Evolutionary conservation across 2,888 invertebrate genomes (phyloP).

Genomic region (Drosophila peninsularis): DNA sequence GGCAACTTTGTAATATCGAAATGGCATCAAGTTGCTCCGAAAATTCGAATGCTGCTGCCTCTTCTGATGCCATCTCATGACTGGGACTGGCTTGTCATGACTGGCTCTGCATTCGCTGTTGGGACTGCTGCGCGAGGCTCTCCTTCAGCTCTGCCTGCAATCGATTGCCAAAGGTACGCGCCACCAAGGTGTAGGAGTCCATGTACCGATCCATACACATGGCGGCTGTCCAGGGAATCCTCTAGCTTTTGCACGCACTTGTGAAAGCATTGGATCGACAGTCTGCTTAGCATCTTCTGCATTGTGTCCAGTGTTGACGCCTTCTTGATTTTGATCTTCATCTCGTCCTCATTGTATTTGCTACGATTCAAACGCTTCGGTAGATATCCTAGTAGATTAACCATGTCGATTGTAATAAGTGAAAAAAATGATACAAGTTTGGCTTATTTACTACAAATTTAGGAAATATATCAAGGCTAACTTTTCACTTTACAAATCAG

Average conservation of each 20-base stretch:
- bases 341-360: conserved; percentile 1
- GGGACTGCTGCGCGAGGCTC: neutral
- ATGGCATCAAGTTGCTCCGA: neutral
- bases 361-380: neutral
- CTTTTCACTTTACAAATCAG: neutral
- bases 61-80: neutral
- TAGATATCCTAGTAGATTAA: neutral
- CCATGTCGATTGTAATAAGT: neutral
- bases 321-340: neutral
- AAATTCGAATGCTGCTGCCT: neutral
- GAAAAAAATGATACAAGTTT: neutral
- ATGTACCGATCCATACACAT: conserved; percentile 32
- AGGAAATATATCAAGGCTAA: conserved; percentile 1
- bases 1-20: neutral
- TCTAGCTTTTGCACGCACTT: conserved; percentile 26
- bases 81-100: neutral
- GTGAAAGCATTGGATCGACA: conserved; percentile 29
- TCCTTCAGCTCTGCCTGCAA: conserved; percentile 19
- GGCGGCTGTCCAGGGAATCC: conserved; percentile 1
- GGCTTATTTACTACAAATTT: neutral
- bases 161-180: conserved; percentile 18
- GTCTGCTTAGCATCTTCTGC: conserved; percentile 15
- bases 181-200: conserved; percentile 34
- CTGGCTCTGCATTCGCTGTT: neutral
- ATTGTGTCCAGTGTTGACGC: neutral